Base-by-base conservation (phyloP, 2,797 vertebrate species). In the Morus bassanus region DNA sequence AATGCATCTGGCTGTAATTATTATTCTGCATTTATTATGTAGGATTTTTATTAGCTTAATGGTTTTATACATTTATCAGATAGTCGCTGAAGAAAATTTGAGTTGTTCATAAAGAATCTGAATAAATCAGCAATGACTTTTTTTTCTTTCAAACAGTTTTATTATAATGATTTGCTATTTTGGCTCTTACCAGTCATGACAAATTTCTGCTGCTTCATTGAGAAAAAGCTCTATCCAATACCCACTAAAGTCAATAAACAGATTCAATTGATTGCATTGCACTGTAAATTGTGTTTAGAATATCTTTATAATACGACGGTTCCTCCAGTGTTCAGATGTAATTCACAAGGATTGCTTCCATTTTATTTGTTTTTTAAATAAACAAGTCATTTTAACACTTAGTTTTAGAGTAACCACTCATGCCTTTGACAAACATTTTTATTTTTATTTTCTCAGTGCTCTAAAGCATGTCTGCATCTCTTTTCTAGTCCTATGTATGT, bases 11-110 rank as follows among this genome's bases (percentile, higher is more conserved):
- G 60, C 68, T 91, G 45, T 64, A 95, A 97, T 96, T 95, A 95
- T 93, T 91, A 96, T 96, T 97, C 94, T 85, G 72, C 90, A 93
- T 95, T 95, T 95, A 94, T 89, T 92, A 96, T 74, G 80, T 79
- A 94, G 45, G 45, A 91, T 72, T 96, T 97, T 89, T 96, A 95
- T 96, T 95, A 96, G 78, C 88, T 80, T 96, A 96, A 97, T 95
- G 90, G 86, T 85, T 96, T 96, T 93, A 80, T 85, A 68, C 90
- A 93, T 97, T 95, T 77, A 96, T 95, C 93, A 95, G 93, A 95
- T 79, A 79, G 79, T 89, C 35, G 48, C 63, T 77, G 86, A 87
- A 92, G 51, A 94, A 91, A 85, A 93, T 91, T 91, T 93, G 60
- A 82, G 74, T 91, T 92, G 54, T 54, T 87, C 33, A 86, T 50